Conservation (phyloP, 2,113 vertebrate genomes). For the Lepisosteus osseus region DNA sequence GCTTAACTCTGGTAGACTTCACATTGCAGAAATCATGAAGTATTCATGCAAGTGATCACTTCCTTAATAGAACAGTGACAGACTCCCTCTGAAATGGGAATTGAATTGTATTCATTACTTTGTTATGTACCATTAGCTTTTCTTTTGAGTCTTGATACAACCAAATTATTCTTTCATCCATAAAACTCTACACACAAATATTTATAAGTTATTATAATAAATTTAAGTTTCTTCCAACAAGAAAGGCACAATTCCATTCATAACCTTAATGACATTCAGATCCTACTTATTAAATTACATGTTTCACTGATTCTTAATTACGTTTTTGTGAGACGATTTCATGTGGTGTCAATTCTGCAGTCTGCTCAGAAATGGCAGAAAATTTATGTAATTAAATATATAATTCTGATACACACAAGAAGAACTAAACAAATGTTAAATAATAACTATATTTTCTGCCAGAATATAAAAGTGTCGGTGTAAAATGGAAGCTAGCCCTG, state of each 20-base stretch:
- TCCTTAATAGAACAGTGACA: not conserved
- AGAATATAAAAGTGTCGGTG: no score
- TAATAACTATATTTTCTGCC: no score
- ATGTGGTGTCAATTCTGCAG: conserved; percentile 72
- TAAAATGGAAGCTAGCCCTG: no score
- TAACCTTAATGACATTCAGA: conserved; percentile 70
- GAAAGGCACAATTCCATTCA: conserved; percentile 53
- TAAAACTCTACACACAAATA: conserved; percentile 27
- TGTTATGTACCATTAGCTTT: conserved; percentile 24
- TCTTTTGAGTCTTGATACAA: conserved; percentile 19
- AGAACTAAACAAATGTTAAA: no score
- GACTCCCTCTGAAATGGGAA: conserved; percentile 15
- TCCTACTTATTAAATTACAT: conserved; percentile 82
- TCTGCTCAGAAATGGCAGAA: conserved; percentile 58
- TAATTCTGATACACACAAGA: conserved; percentile 31
- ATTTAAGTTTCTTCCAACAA: conserved; percentile 51
- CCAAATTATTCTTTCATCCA: conserved; percentile 21
- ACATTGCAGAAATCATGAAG: conserved; percentile 42
- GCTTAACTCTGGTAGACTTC: conserved; percentile 53
- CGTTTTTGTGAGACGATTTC: conserved; percentile 70
- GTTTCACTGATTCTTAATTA: conserved; percentile 84
- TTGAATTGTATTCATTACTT: conserved; percentile 16
- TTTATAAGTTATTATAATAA: conserved; percentile 22
- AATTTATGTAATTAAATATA: conserved; percentile 61
- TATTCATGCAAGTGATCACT: conserved; percentile 21